These are phyloP conservation scores for Sarcoramphus papa DNA, from an alignment of 2,797 vertebrate genomes.

Conservation along the genomic window DNA sequence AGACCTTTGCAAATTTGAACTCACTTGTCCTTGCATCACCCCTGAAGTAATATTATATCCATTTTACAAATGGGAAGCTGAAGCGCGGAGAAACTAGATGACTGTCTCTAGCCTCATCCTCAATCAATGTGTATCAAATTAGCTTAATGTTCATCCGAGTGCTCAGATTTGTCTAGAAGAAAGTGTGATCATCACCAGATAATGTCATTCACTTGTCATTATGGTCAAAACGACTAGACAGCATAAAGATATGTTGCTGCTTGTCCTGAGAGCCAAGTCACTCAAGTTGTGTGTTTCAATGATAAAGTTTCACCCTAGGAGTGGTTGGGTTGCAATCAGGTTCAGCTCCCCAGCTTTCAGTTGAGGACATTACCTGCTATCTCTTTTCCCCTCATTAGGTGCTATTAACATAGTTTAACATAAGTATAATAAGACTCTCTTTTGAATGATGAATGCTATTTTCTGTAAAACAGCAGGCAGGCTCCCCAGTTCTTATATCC, in stretches of 20 bases:
- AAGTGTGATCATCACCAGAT: constrained; percentile 45
- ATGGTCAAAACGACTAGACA: neutral
- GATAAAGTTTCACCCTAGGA: neutral
- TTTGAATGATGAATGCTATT: neutral
- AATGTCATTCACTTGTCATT: constrained; percentile 34
- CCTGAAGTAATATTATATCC: constrained; percentile 7
- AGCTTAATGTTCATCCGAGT: constrained; percentile 9
- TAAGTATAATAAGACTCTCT: neutral
- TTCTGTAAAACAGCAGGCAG: neutral
- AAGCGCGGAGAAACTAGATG: neutral
- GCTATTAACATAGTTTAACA: neutral
- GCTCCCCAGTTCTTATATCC: neutral
- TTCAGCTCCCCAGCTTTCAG: neutral
- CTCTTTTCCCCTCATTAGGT: neutral
- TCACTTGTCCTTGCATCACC: constrained; percentile 38
- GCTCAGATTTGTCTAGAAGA: constrained; percentile 29
- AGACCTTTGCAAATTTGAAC: neutral
- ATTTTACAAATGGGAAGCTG: constrained; percentile 46
- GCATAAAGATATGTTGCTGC: neutral
- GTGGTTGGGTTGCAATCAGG: neutral
- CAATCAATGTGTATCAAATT: constrained; percentile 59
- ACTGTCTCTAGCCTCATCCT: neutral
- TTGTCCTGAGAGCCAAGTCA: neutral
- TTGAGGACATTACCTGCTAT: neutral
- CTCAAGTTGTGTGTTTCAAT: neutral